Evolutionary conservation across 2,888 invertebrate genomes (phyloP), one percentile per base, ranked within the genome.

Genomic region (Diarsia mendica): DNA sequence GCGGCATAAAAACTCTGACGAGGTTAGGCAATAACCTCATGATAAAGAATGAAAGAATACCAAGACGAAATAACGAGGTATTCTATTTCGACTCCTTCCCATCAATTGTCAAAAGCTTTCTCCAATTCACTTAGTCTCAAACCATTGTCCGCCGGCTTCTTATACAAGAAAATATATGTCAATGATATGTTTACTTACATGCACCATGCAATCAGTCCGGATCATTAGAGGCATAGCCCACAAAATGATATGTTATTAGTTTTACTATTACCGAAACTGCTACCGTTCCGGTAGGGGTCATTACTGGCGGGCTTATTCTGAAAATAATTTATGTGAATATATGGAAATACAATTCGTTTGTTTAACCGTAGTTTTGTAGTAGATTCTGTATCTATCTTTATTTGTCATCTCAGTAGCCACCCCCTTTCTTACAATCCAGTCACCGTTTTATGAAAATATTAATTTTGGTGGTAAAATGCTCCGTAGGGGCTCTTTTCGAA

Each of bases 151-250:
- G 67, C 69, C 49, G 6, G 66, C 76, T 81, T 84, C 68, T 84
- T 72, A 79, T n/a, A 60, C 33, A 48, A 63, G 28, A 15, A 63
- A 23, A 79, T 82, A 77, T 76, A 75, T 86, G 86, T 85, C 84
- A 85, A 84, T 82, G 53, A 77, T 79, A 76, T 74, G 64, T 72
- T 83, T 18, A 46, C 61, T 33, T 33, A 72, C 49, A n/a, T n/a
- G 44, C 60, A 70, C 28, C 39, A 33, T 83, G 60, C 76, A 77
- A 86, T 86, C 58, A 69, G 58, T 67, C 15, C 8, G 53, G 23
- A 80, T 86, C 85, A 87, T 89, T 88, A 88, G 65, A 63, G 58
- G 76, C 79, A 82, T 89, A 85, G 80, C 84, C 83, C 85, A 86
- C 72, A 67, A 80, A 83, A 86, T 87, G 64, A 77, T 53, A 51